A percentile compares a stretch with the other conserved stretches of the same genome.
Conservation (phyloP, 1,140 invertebrate genomes). For the Pomacea maculata region DNA sequence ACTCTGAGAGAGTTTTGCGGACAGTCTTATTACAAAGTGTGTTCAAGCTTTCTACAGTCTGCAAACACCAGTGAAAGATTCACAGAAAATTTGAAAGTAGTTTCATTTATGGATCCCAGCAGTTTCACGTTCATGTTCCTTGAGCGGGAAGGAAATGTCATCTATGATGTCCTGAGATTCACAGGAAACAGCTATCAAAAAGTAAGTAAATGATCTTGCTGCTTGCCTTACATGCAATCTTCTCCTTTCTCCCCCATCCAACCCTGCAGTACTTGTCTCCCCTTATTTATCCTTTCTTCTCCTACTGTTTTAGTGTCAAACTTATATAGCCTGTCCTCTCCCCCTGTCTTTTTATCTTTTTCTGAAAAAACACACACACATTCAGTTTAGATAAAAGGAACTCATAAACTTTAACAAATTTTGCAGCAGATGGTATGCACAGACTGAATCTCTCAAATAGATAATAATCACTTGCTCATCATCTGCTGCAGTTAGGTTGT, state of each 20-base stretch:
- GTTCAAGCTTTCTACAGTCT: constrained; percentile 35
- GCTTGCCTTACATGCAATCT: background rate
- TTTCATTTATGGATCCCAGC: constrained; percentile 36
- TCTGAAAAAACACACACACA: no score
- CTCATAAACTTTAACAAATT: no score
- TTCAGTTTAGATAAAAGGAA: no score
- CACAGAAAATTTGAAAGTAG: constrained; percentile 40
- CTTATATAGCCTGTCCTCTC: no score
- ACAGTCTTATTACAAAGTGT: constrained; percentile 39
- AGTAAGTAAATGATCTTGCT: constrained; percentile 29
- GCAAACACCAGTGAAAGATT: constrained; percentile 36
- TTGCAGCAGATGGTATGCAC: no score
- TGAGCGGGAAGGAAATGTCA: constrained; percentile 47
- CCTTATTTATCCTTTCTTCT: no score
- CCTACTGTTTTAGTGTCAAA: no score
- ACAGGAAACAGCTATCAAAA: constrained; percentile 31
- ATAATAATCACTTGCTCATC: no score
- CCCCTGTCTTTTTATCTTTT: no score
- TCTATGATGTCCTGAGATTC: constrained; percentile 45
- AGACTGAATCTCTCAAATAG: no score
- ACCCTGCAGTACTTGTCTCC: no score
- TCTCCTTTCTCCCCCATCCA: background rate
- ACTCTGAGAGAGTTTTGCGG: constrained; percentile 54
- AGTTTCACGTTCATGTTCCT: constrained; percentile 41
- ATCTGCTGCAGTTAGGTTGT: no score